Percentiles rank a stretch among this genome's conserved stretches.
Evolutionary conservation across 2,113 vertebrate genomes (phyloP).

Genomic region (Epinephelus moara): DNA sequence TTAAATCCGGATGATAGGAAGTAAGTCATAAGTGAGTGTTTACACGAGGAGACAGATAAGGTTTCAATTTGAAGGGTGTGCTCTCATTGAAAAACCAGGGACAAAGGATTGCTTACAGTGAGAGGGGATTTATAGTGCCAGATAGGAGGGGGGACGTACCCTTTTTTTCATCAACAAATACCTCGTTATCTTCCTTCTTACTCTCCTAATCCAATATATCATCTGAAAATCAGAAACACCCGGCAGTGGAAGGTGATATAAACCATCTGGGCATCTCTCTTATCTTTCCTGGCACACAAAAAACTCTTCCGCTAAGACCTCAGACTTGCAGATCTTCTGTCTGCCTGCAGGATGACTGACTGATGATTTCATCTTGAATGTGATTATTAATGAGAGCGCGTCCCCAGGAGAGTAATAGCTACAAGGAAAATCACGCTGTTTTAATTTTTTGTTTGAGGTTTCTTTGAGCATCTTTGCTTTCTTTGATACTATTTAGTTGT

Average conservation of each 20-base stretch:
- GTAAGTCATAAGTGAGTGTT: conserved; percentile 62
- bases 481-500: not conserved
- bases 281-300: conserved; percentile 31
- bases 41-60: conserved; percentile 59
- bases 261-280: conserved; percentile 43
- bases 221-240: conserved; percentile 48
- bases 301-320: not conserved
- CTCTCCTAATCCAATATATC: conserved; percentile 36
- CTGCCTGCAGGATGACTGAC: not conserved
- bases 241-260: conserved; percentile 49
- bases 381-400: conserved; percentile 5
- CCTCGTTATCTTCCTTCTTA: conserved; percentile 40
- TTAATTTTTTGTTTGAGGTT: not conserved
- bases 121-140: conserved; percentile 32
- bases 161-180: conserved; percentile 40
- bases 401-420: not conserved
- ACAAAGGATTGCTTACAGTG: conserved; percentile 46
- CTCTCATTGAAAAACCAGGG: conserved; percentile 22
- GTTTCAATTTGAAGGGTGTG: conserved; percentile 60
- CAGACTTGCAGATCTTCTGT: not conserved
- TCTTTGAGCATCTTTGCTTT: not conserved
- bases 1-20: conserved; percentile 55
- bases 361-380: conserved; percentile 6
- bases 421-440: not conserved
- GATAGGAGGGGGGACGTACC: conserved; percentile 1